These are phyloP conservation scores for Neopelma chrysocephalum DNA, from an alignment of 2,797 vertebrate species.

Conservation along the genomic window DNA sequence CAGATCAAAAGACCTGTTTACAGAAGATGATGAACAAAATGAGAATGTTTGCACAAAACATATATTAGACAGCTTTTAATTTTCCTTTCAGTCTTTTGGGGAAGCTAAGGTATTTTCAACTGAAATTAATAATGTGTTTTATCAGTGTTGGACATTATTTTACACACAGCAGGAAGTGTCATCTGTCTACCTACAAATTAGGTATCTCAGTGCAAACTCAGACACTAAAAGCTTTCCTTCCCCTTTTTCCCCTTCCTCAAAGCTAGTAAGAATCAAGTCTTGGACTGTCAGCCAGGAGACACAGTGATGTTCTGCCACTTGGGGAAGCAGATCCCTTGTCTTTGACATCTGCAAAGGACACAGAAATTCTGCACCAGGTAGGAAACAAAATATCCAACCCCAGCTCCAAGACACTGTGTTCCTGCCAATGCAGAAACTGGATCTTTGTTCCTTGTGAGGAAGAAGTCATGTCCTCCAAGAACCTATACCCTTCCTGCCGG, in stretches of 20 bases:
- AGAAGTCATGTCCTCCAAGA: neutral
- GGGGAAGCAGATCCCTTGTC: neutral
- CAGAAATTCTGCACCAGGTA: neutral
- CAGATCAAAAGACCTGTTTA: neutral
- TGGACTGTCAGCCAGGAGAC: neutral
- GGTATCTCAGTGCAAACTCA: neutral
- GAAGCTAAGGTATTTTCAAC: neutral
- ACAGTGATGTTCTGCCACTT: neutral
- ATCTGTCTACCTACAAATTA: neutral
- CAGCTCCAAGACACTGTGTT: neutral
- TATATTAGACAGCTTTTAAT: neutral
- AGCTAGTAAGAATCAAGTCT: neutral
- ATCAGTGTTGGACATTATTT: neutral
- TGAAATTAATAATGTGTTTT: conserved; percentile 9
- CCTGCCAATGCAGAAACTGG: neutral
- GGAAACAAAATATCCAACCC: neutral
- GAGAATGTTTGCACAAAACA: neutral
- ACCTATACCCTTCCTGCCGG: neutral
- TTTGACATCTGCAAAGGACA: neutral
- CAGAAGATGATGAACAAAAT: neutral
- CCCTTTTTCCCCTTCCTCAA: neutral
- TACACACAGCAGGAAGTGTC: neutral
- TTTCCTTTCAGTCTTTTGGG: neutral
- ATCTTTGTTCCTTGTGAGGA: neutral
- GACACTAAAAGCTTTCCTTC: neutral